Conservation (phyloP, 2,113 vertebrate genomes). For the Thunnus thynnus region DNA sequence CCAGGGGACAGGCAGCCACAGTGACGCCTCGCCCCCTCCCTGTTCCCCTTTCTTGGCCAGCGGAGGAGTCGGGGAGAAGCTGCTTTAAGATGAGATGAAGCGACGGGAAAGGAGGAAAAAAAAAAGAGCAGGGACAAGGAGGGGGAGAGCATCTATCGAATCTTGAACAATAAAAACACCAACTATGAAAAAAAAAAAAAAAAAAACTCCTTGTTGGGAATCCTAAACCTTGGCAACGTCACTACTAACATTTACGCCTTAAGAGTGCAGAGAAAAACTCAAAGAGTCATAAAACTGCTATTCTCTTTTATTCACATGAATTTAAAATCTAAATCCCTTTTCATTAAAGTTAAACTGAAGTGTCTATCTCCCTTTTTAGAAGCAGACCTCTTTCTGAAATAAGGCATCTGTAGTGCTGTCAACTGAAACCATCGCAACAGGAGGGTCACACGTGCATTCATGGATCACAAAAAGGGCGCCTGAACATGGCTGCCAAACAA, state of each 20-base stretch:
- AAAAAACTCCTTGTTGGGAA: not conserved
- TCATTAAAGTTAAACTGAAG: conserved; percentile 36
- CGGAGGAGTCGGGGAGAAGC: conserved; percentile 55
- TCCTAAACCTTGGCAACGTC: conserved; percentile 24
- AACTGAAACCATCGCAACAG: conserved; percentile 34
- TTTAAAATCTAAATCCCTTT: conserved; percentile 53
- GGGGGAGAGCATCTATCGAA: not conserved
- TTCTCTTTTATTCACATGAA: conserved; percentile 52
- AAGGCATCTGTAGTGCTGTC: conserved; percentile 82
- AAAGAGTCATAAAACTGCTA: conserved; percentile 32
- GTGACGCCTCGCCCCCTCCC: conserved; percentile 17
- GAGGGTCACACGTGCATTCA: conserved; percentile 42
- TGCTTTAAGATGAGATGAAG: not conserved
- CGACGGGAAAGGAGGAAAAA: not conserved
- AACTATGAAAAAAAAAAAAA: not conserved
- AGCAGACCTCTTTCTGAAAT: conserved; percentile 61
- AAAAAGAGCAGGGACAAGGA: not conserved
- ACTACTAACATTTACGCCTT: conserved; percentile 10
- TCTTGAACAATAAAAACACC: not conserved
- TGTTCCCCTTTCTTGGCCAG: conserved; percentile 51
- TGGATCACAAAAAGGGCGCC: conserved; percentile 4
- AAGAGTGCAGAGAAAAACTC: conserved; percentile 30
- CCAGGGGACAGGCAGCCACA: conserved; percentile 28
- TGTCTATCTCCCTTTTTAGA: conserved; percentile 19
- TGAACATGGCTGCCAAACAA: conserved; percentile 49